Evolutionary conservation across 2,888 invertebrate genomes (phyloP), one percentile per base, ranked within the genome.

Genomic region (Automeris io): DNA sequence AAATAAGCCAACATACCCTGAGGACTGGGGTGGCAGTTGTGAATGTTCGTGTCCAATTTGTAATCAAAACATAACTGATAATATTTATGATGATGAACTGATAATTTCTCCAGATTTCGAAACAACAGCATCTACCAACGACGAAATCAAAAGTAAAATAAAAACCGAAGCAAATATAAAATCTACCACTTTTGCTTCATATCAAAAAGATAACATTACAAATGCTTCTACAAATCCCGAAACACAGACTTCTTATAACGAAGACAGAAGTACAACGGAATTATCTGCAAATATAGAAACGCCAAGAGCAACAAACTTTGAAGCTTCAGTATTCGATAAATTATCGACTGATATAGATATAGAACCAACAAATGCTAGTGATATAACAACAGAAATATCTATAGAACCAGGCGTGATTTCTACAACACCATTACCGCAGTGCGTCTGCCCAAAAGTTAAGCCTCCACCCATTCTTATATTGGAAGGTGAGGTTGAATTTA

Each of bases 401-500:
- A 70, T 63, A 36, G 63, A 67, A 57, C 46, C 60, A 38, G 66
- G 67, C 44, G 42, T 35, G 22, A 38, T 54, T 25, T 49, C 64
- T 23, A 65, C 70, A 24, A 74, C 69, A 18, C 62, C 70, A 49
- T 45, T 45, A 45, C 66, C 70, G 46, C 66, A 70, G 62, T 76
- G 67, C 49, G 57, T 76, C 51, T 86, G 86, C 61, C 86, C 85
- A 61, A 82, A 83, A 69, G 57, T 85, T 67, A 70, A 63, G 66
- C 78, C 78, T 70, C 89, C 89, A 82, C 89, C 93, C 74, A 93
- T 95, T 83, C 90, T 95, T 65, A 93, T 95, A 71, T 88, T 95
- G 70, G 94, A 95, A 95, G 95, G 95, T 95, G 91, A 90, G 89
- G 83, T 76, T 63, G 58, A 68, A 67, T 56, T 70, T 66, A 57